Base-by-base conservation (phyloP, 2,797 vertebrate genomes). In the Prunella strophiata region DNA sequence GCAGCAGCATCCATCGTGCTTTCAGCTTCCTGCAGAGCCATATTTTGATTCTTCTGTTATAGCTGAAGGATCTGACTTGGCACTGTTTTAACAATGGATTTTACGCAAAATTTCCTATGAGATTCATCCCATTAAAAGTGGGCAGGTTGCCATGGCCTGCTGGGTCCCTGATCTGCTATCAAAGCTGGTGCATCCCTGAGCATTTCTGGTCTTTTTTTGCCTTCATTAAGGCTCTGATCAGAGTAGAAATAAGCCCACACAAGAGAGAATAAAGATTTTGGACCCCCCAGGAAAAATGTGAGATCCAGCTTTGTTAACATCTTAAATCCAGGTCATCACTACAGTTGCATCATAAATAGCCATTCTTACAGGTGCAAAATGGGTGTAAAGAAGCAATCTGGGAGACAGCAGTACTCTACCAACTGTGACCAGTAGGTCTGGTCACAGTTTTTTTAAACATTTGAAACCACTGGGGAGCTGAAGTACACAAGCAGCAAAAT, bases 81-180 rank as follows among this genome's bases (percentile, higher is more conserved):
- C 89, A 88, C 79, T 93, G 55, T 82, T 93, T 86, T 96, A 86
- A 92, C 94, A 91, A 84, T 67, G 95, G 92, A 94, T 96, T 96
- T 96, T 91, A 94, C 22, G 15, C 95, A 95, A 91, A 96, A 95
- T 95, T 95, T 96, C 87, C 89, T 91, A 54, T 76, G 92, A 96
- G 91, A 94, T 95, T 96, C 67, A 93, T 90, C 81, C 85, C 94
- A 96, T 96, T 95, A 93, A 92, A 94, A 88, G 71, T 74, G 77
- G 96, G 95, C 91, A 95, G n/a, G 55, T 82, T 96, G 96, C 92
- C 95, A 96, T 61, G 85, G 73, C 88, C 89, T 92, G 85, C 89
- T 95, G 91, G 65, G 91, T 89, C 80, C 71, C 85, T 86, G 76
- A 89, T 92, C 90, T 91, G 5, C 86, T 81, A 40, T 79, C 51